Evolutionary conservation across 2,888 invertebrate genomes (phyloP).

Genomic region (Catocala nupta): DNA sequence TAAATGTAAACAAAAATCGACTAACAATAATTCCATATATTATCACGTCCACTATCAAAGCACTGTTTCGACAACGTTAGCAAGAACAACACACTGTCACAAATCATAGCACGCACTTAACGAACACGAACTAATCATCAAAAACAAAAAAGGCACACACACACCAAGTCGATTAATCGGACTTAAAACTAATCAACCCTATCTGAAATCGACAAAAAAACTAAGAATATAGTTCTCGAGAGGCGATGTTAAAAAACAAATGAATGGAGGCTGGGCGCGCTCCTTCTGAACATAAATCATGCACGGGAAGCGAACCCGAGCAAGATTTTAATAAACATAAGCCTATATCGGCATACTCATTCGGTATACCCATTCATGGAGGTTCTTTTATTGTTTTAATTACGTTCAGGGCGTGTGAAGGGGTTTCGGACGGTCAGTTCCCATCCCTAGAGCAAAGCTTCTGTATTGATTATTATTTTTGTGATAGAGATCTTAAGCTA

Average conservation of each 20-base stretch:
- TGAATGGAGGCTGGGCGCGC: slow-evolving; percentile 81
- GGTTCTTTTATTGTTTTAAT: slow-evolving; percentile 80
- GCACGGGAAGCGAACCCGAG: slow-evolving; percentile 69
- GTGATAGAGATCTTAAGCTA: background rate
- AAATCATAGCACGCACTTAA: slow-evolving; percentile 57
- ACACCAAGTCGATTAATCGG: slow-evolving; percentile 71
- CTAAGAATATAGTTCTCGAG: slow-evolving; percentile 18
- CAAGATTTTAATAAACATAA: slow-evolving; percentile 85
- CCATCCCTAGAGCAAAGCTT: slow-evolving; percentile 45
- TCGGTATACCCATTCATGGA: slow-evolving; percentile 83
- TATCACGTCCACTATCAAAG: no score
- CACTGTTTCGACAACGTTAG: no score
- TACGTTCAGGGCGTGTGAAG: slow-evolving; percentile 80
- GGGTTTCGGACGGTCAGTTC: slow-evolving; percentile 49
- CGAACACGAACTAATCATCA: slow-evolving; percentile 51
- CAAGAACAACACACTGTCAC: slow-evolving; percentile 45
- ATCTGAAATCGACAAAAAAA: slow-evolving; percentile 63
- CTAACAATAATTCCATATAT: no score
- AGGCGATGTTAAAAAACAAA: slow-evolving; percentile 76
- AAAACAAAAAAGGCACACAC: slow-evolving; percentile 52
- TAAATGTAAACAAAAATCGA: no score
- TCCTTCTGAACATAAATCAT: slow-evolving; percentile 81
- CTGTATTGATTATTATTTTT: slow-evolving; percentile 31
- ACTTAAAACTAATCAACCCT: slow-evolving; percentile 85
- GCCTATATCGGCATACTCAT: slow-evolving; percentile 77